phyloP scores from a whole-genome alignment of 2,797 vertebrate genomes.

The Spinus olivaceus region DNA sequence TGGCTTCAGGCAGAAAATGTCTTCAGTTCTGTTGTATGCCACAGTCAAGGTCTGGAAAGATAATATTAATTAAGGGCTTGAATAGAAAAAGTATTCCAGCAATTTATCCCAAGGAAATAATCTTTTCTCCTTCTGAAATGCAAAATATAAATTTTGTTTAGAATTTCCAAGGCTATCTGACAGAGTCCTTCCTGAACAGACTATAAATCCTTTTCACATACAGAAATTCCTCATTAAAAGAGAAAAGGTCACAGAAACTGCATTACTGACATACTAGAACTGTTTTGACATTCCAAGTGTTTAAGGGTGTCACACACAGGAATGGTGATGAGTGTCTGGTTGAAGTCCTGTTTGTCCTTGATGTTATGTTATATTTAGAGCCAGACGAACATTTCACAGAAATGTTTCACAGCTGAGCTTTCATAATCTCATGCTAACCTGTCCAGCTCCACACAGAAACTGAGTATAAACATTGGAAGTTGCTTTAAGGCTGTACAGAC shows the following conservation, averaged over 20 bases:
- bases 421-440: background rate
- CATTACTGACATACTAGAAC: background rate
- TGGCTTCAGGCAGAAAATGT: constrained; percentile 13
- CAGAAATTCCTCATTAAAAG: background rate
- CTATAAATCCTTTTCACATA: background rate
- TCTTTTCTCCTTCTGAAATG: background rate
- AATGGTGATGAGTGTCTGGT: background rate
- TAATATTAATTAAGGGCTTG: background rate
- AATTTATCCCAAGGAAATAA: background rate
- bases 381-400: background rate
- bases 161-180: background rate
- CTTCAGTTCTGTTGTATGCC: background rate
- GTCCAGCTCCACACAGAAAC: background rate
- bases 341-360: background rate
- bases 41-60: background rate
- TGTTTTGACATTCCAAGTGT: background rate
- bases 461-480: background rate
- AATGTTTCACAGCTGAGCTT: background rate
- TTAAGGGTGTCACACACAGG: background rate
- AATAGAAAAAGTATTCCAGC: background rate
- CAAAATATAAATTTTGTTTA: background rate
- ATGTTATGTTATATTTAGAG: background rate
- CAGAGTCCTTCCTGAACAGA: background rate
- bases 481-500: background rate
- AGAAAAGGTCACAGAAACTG: constrained; percentile 33